phyloP scores from a whole-genome alignment of 2,888 invertebrate species.

The Metacarcinus magister region DNA sequence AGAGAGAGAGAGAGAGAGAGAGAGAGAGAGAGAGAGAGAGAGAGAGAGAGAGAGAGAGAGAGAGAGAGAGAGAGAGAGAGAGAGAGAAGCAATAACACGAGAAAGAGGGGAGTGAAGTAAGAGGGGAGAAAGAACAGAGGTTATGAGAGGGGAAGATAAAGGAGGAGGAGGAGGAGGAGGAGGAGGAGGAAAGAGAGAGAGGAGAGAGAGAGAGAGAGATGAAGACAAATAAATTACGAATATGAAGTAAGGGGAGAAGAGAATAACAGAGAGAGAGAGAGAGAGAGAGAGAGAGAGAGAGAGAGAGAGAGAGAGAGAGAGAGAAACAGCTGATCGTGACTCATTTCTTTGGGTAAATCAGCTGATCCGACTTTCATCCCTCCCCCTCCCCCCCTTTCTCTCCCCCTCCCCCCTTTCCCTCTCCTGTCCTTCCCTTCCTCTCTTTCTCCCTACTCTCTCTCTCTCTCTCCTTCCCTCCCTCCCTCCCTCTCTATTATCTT shows the following conservation, averaged over 20 bases:
- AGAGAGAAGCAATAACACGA: conserved; percentile 5
- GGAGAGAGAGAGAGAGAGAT: background rate
- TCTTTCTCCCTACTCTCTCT: too few relatives aligned
- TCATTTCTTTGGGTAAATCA: background rate
- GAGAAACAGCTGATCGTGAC: background rate
- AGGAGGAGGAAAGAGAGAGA: background rate
- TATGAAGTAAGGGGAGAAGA: background rate
- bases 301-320: background rate
- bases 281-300: background rate
- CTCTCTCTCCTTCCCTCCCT: too few relatives aligned
- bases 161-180: background rate
- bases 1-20: conserved; percentile 59
- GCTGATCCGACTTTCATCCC: background rate
- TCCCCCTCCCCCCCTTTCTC: background rate
- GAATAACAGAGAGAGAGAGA: background rate
- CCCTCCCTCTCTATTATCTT: too few relatives aligned
- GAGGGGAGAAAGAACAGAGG: too few relatives aligned
- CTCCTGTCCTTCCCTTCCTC: too few relatives aligned
- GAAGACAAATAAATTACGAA: background rate
- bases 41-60: conserved; percentile 26
- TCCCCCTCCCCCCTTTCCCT: too few relatives aligned
- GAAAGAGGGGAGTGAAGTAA: background rate
- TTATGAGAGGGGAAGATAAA: background rate
- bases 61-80: conserved; percentile 9
- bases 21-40: conserved; percentile 26